Evolutionary conservation across 2,797 vertebrate species (phyloP).

Genomic region (Stomatorhinus walkeri): DNA sequence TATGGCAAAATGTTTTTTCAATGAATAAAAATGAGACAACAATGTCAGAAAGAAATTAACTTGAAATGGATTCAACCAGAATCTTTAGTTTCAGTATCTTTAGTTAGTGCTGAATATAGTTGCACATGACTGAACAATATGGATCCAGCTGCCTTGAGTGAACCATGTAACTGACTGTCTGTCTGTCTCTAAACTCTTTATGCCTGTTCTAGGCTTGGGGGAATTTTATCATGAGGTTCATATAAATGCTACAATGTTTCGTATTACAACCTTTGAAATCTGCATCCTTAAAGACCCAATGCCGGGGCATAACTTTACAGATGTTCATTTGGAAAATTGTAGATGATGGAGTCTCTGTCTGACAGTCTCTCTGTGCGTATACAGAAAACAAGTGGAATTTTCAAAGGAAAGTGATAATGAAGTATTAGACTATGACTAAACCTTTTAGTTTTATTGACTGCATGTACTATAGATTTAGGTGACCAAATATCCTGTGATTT

Average conservation of each 20-base stretch:
- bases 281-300: background rate
- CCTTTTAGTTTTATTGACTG: background rate
- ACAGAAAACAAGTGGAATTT: background rate
- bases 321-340: background rate
- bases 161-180: background rate
- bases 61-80: background rate
- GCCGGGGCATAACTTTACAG: background rate
- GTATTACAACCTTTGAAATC: background rate
- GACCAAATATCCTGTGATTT: background rate
- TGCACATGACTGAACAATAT: background rate
- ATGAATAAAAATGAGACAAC: background rate
- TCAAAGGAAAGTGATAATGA: background rate
- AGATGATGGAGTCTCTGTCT: background rate
- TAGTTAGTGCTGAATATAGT: background rate
- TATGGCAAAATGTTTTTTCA: background rate
- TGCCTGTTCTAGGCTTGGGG: background rate
- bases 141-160: background rate
- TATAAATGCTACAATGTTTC: background rate
- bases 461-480: background rate
- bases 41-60: background rate
- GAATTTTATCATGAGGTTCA: background rate
- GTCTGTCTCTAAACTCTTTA: background rate
- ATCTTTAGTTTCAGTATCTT: background rate
- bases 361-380: background rate
- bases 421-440: background rate